A percentile compares a stretch with the other conserved stretches of the same genome.
Conservation (phyloP, 2,113 vertebrate genomes). For the Scytalopus superciliaris region DNA sequence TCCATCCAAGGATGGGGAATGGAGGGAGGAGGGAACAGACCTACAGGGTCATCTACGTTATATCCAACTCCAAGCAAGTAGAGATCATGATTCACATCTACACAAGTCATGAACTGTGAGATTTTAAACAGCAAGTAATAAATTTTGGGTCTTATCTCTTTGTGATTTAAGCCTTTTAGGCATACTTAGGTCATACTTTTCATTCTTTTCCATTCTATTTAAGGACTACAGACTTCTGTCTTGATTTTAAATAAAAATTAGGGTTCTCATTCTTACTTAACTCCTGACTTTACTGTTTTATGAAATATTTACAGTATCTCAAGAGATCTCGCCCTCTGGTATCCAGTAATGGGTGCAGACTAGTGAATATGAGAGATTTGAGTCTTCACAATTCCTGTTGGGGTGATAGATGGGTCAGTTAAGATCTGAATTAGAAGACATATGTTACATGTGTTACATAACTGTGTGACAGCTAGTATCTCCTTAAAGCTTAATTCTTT, state of each 20-base stretch:
- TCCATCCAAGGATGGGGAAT: not conserved
- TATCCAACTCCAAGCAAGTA: not conserved
- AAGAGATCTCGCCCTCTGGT: not conserved
- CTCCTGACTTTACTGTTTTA: not conserved
- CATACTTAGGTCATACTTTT: not conserved
- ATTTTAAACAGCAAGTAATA: not conserved
- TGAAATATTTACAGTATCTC: not conserved
- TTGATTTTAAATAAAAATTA: not conserved
- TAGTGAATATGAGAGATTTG: not conserved
- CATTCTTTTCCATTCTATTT: not conserved
- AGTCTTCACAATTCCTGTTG: not conserved
- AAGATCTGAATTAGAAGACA: not conserved
- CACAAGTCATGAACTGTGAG: not conserved
- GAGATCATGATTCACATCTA: not conserved
- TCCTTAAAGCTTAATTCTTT: not conserved
- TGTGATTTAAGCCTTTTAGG: not conserved
- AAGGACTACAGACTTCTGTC: not conserved
- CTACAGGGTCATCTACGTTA: not conserved
- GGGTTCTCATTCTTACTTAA: not conserved
- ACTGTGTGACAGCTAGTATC: not conserved
- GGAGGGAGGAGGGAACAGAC: not conserved
- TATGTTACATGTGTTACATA: not conserved
- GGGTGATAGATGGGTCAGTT: not conserved
- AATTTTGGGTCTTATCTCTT: not conserved
- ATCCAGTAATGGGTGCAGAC: not conserved